Evolutionary conservation across 2,113 vertebrate species (phyloP).

Genomic region (Gambusia affinis): DNA sequence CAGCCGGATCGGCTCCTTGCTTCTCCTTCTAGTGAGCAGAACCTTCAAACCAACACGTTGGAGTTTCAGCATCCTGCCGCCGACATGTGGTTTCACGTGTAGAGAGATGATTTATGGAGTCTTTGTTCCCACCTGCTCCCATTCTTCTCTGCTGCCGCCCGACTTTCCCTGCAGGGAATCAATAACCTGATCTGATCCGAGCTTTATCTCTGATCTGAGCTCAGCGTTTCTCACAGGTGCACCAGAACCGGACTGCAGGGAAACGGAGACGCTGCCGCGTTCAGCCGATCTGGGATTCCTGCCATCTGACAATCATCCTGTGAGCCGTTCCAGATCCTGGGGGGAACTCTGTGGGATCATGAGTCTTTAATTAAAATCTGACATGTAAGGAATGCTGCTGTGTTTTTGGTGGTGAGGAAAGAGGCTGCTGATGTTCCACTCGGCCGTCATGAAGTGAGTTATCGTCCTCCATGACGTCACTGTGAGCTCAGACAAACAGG

Average conservation of each 20-base stretch:
- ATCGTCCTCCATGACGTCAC: neutral
- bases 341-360: slow-evolving; percentile 17
- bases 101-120: slow-evolving; percentile 1
- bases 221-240: neutral
- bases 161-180: slow-evolving; percentile 7
- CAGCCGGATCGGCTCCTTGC: too few relatives aligned
- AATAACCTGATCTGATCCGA: slow-evolving; percentile 1
- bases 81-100: fast-evolving
- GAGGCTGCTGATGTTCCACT: slow-evolving; percentile 6
- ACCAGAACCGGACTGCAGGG: too few relatives aligned
- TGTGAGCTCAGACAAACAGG: neutral
- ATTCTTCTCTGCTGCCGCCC: slow-evolving; percentile 4
- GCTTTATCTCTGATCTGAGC: neutral
- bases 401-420: slow-evolving; percentile 11
- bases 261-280: neutral
- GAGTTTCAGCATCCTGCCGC: neutral
- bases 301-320: slow-evolving; percentile 22
- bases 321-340: slow-evolving; percentile 18
- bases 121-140: slow-evolving; percentile 9
- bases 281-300: slow-evolving; percentile 27
- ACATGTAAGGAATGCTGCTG: slow-evolving; percentile 21
- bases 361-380: slow-evolving; percentile 33
- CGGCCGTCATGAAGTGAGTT: neutral
- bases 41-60: too few relatives aligned
- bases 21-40: neutral